phyloP scores from a whole-genome alignment of 2,113 vertebrate species.

The Etheostoma spectabile region DNA sequence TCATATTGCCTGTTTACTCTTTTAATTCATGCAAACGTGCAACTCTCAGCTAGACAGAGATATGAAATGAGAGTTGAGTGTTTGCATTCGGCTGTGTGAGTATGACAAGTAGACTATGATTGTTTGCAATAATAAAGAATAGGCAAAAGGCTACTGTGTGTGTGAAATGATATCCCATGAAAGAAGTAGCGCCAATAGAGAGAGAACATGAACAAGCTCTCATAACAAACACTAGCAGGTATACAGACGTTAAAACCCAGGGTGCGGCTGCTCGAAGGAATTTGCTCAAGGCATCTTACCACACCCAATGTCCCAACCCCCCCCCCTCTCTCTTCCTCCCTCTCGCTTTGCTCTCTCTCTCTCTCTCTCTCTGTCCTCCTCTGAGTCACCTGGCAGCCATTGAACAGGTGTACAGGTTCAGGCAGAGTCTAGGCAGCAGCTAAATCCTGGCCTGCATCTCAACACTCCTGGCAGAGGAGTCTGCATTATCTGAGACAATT shows the following conservation, averaged over 20 bases:
- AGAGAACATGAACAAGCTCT: constrained; percentile 30
- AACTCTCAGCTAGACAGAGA: constrained; percentile 19
- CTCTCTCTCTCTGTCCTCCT: constrained; percentile 34
- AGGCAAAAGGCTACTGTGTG: not conserved
- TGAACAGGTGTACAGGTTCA: constrained; percentile 66
- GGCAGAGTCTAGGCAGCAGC: constrained; percentile 39
- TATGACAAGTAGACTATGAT: not conserved
- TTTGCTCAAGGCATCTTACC: constrained; percentile 75
- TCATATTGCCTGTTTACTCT: not conserved
- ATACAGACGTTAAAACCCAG: constrained; percentile 51
- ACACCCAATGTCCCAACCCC: constrained; percentile 54
- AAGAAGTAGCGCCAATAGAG: not conserved
- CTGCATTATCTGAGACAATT: not conserved
- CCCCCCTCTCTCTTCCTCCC: not conserved
- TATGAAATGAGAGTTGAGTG: not conserved
- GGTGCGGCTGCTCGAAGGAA: constrained; percentile 70
- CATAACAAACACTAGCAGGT: constrained; percentile 65
- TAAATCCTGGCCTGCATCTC: constrained; percentile 51
- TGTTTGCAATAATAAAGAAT: not conserved
- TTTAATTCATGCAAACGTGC: constrained; percentile 41
- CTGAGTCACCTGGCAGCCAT: constrained; percentile 72
- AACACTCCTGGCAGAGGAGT: constrained; percentile 18
- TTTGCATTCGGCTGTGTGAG: constrained; percentile 34
- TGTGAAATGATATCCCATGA: not conserved
- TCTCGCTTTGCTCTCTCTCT: not conserved